Base-by-base conservation (phyloP, 2,888 invertebrate genomes). In the Allophyes oxyacanthae region DNA sequence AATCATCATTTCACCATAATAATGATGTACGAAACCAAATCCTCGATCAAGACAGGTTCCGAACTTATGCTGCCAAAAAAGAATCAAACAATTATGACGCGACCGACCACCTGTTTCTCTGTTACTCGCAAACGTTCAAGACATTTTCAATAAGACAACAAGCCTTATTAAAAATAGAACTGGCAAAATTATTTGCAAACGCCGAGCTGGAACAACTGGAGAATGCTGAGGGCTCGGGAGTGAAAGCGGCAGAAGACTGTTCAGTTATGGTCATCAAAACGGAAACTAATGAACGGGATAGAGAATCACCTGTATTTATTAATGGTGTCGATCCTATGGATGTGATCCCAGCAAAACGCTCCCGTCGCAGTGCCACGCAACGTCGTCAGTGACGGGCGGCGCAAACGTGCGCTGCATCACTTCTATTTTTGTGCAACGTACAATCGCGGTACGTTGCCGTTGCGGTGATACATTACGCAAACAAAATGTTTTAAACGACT, bases 171-270 rank as follows among this genome's bases (percentile, higher is more conserved):
- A 79, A 79, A 60, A 46, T 79, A n/a, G 71, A 78, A 54, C 57
- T 79, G n/a, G 79, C 79, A 0, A 79, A 78, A 53, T 58, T 79
- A 50, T 79, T 79, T 54, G 70, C 77, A 6, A 66, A 70, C 30
- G 67, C 74, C 0, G 79, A 79, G 45, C 43, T 79, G 20, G 44
- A 58, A 61, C 61, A 49, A 11, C 34, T 66, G 20, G 37, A 64
- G 26, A 37, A 42, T 11, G 43, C 25, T 1, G 44, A 54, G 3
- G 38, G 45, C 14, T 48, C 20, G 13, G 28, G 13, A 8, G 15
- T 26, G 10, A 44, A 25, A 13, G 0, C 8, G 6, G 11, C 14
- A 15, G 48, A 37, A 14, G 28, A 37, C 10, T 11, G 5, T 53
- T 44, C 34, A 26, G 53, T 53, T 6, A 10, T 60, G 5, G 30